Conservation (phyloP, 1,140 invertebrate species). For the Teleogryllus occipitalis region DNA sequence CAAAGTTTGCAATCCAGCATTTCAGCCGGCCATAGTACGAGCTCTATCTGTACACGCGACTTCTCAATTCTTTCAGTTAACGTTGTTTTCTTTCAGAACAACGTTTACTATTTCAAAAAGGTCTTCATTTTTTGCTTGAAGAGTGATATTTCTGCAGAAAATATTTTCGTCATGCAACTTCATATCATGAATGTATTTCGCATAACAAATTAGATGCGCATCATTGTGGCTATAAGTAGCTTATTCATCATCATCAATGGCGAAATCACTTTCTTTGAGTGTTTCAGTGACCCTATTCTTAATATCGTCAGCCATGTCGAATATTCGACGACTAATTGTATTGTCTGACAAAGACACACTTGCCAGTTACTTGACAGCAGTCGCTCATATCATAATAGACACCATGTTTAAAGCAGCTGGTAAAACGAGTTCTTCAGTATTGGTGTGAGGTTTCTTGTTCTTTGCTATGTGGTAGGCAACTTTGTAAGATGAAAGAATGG, state of each 20-base stretch:
- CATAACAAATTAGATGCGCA: no score
- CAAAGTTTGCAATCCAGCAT: background rate
- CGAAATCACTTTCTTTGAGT: constrained; percentile 9
- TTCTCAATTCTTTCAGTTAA: background rate
- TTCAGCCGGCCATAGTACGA: background rate
- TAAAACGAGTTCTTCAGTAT: constrained; percentile 27
- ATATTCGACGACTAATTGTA: constrained; percentile 20
- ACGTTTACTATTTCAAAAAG: background rate
- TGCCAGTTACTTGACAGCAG: constrained; percentile 18
- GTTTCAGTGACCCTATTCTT: constrained; percentile 13
- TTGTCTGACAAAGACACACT: constrained; percentile 21
- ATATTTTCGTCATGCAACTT: no score
- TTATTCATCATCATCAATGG: constrained; percentile 18
- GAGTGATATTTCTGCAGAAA: no score
- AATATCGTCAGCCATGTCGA: constrained; percentile 20
- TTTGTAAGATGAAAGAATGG: constrained; percentile 5
- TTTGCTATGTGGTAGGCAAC: constrained; percentile 21
- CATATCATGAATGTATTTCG: no score
- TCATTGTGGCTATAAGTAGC: background rate
- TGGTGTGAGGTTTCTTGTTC: constrained; percentile 27
- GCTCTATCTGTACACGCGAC: background rate
- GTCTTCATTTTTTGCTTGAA: background rate
- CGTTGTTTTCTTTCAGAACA: background rate
- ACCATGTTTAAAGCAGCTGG: constrained; percentile 27
- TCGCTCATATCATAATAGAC: constrained; percentile 25